phyloP scores from a whole-genome alignment of 1,140 invertebrate genomes.

The Kradibia gibbosae region DNA sequence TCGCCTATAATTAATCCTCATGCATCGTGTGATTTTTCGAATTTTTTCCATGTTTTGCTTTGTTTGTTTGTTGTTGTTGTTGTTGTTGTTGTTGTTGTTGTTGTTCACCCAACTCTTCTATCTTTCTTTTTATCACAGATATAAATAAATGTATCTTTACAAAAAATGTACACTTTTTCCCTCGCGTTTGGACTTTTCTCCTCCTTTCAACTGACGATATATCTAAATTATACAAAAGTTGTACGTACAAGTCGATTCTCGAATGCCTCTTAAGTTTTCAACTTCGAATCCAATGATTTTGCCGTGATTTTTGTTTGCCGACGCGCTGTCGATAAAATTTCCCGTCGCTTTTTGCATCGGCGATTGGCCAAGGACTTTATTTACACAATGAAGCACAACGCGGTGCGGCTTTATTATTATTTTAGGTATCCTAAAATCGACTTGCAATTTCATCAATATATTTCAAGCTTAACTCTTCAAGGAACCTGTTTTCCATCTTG shows the following conservation, averaged over 20 bases:
- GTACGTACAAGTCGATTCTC: constrained; percentile 10
- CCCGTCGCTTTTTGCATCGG: neutral
- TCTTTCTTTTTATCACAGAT: constrained; percentile 76
- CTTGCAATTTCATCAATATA: constrained; percentile 3
- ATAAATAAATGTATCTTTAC: constrained; percentile 77
- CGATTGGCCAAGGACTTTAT: constrained; percentile 28
- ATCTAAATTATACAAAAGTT: constrained; percentile 12
- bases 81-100: too few relatives aligned
- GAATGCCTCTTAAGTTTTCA: too few relatives aligned
- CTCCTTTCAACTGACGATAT: constrained; percentile 27
- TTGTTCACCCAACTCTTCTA: too few relatives aligned
- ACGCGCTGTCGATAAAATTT: too few relatives aligned
- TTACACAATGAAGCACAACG: too few relatives aligned
- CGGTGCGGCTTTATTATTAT: too few relatives aligned
- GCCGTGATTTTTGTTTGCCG: too few relatives aligned
- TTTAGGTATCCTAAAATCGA: constrained; percentile 39
- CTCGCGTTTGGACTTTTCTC: constrained; percentile 42
- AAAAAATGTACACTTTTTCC: constrained; percentile 69
- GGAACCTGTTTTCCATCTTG: constrained; percentile 24
- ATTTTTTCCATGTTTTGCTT: constrained; percentile 55
- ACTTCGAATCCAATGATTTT: too few relatives aligned
- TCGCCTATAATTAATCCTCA: neutral
- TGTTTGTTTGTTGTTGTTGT: too few relatives aligned
- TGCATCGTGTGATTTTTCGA: constrained; percentile 31
- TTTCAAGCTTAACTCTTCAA: constrained; percentile 5